Evolutionary conservation across 2,888 invertebrate species (phyloP), one percentile per base, ranked within the genome.

Genomic region (Megastigmus dorsalis): DNA sequence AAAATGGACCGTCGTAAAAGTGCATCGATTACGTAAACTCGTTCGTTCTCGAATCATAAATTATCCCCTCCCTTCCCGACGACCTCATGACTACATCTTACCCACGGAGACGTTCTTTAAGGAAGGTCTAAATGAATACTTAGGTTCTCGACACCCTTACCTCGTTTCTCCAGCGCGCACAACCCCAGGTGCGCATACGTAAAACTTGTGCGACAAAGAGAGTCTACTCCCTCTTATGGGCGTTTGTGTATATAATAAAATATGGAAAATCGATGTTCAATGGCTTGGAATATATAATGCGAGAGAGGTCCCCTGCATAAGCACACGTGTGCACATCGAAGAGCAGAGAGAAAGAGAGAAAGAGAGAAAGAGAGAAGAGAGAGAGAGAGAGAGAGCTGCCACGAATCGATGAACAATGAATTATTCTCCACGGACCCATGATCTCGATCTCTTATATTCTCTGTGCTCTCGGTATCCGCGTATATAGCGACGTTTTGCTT

Each of bases 221-320:
- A n/a, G n/a, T 10, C 1, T 36, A 41, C 38, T 6, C 43, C 30
- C 15, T 43, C 15, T 3, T 10, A 23, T 20, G 3, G n/a, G 45
- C 60, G 23, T 23, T 2, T 15, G 15, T 33, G 38, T 60, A 45
- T 36, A 41, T 52, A 66, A 60, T 73, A 67, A 73, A 73, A 54
- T 73, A 67, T 73, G 55, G 62, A 54, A 73, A 73, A 73, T 73
- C 62, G 62, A 73, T 73, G 66, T 65, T 60, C 72, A 66, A 66
- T 73, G 54, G 38, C 36, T 57, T 10, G 13, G 26, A 9, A 10
- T 26, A 9, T 26, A 65, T 50, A 30, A 20, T 23, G 20, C 30
- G 23, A 60, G 20, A 9, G 3, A 15, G n/a, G n/a, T n/a, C n/a
- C n/a, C n/a, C n/a, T n/a, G n/a, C 18, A 20, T 18, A 2, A n/a